Evolutionary conservation across 2,888 invertebrate species (phyloP).

Genomic region (Entomobrya proxima): DNA sequence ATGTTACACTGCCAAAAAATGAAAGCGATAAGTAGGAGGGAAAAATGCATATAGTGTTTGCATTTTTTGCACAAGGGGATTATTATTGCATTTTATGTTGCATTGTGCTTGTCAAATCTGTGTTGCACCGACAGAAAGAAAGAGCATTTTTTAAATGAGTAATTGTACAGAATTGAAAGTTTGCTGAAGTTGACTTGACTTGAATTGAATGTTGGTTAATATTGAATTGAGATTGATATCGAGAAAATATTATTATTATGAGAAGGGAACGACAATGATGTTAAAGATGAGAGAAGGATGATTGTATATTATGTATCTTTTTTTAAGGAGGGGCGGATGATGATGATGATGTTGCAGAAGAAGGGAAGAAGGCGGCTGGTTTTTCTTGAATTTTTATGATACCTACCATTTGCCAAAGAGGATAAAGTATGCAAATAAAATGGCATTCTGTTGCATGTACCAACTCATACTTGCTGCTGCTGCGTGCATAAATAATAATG

Average conservation of each 20-base stretch:
- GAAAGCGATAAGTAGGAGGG: neutral
- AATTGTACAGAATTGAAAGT: constrained; percentile 42
- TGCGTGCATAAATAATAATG: constrained; percentile 41
- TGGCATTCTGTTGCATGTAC: neutral
- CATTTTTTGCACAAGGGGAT: neutral
- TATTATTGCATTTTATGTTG: constrained; percentile 9
- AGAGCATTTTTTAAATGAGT: neutral
- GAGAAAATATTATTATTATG: constrained; percentile 1
- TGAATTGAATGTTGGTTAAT: constrained; percentile 9
- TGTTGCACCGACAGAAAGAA: neutral
- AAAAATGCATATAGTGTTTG: neutral
- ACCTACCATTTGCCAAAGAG: neutral
- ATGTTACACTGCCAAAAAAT: constrained; percentile 2
- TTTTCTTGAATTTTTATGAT: neutral
- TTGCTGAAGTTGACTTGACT: neutral
- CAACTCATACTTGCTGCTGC: neutral
- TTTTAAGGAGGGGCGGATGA: constrained; percentile 48
- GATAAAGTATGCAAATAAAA: constrained; percentile 21
- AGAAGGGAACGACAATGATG: neutral
- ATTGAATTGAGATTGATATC: constrained; percentile 60
- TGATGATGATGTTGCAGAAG: neutral
- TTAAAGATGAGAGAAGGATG: neutral
- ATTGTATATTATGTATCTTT: neutral
- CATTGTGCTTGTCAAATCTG: neutral
- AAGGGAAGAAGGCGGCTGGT: neutral